A percentile compares a stretch with the other conserved stretches of the same genome.
phyloP scores from a whole-genome alignment of 2,888 invertebrate species.

The Drosophila pseudotalamancana region DNA sequence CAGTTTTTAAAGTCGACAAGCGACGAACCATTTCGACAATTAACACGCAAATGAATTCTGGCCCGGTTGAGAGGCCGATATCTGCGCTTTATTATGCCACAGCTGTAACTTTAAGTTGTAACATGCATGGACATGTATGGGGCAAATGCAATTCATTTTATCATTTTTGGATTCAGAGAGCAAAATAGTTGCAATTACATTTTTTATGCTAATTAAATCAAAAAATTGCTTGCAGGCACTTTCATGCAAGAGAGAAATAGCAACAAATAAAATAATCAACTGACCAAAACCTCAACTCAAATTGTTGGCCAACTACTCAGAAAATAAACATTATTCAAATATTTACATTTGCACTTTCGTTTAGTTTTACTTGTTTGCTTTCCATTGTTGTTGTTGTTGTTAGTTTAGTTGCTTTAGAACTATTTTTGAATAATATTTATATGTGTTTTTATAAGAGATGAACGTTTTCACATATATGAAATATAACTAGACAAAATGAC shows the following conservation, averaged over 20 bases:
- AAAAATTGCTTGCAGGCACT: neutral
- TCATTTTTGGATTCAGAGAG: neutral
- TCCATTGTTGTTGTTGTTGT: conserved; percentile 15
- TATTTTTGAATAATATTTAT: conserved; percentile 21
- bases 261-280: conserved; percentile 52
- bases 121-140: neutral
- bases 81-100: conserved; percentile 13
- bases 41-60: conserved; percentile 50
- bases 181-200: conserved; percentile 26
- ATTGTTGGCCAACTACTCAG: conserved; percentile 38
- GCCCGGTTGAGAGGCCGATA: conserved; percentile 11
- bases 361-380: conserved; percentile 31
- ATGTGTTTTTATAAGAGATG: neutral
- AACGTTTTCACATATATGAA: neutral
- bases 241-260: conserved; percentile 5
- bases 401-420: conserved; percentile 36
- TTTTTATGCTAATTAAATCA: conserved; percentile 32
- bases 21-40: conserved; percentile 51
- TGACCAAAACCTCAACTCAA: conserved; percentile 44
- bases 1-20: conserved; percentile 50
- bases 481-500: too few relatives aligned
- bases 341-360: conserved; percentile 69
- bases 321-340: conserved; percentile 61
- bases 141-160: conserved; percentile 1
- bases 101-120: conserved; percentile 18